A percentile compares a stretch with the other conserved stretches of the same genome.
phyloP scores from a whole-genome alignment of 2,113 vertebrate genomes.

The Siniperca knerii region DNA sequence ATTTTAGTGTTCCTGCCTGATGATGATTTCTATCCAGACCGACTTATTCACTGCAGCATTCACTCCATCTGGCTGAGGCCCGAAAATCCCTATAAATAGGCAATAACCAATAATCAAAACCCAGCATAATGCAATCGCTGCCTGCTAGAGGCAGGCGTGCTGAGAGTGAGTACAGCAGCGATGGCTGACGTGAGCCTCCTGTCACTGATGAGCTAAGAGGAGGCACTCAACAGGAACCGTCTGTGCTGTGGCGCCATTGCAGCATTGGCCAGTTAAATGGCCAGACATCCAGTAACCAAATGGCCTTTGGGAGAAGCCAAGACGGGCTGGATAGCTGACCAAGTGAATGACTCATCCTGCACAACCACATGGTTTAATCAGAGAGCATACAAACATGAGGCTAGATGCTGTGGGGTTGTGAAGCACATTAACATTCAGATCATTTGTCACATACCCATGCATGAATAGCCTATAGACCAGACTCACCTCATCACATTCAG shows the following conservation, averaged over 20 bases:
- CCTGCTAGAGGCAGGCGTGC: slow-evolving; percentile 11
- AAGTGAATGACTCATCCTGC: slow-evolving; percentile 63
- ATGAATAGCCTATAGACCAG: neutral
- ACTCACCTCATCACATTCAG: slow-evolving; percentile 10
- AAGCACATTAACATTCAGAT: slow-evolving; percentile 35
- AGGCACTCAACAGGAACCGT: slow-evolving; percentile 60
- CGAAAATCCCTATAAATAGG: slow-evolving; percentile 30
- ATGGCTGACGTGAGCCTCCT: slow-evolving; percentile 52
- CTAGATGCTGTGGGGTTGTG: neutral
- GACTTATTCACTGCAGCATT: slow-evolving; percentile 1
- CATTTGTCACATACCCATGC: slow-evolving; percentile 22
- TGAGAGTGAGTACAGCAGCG: slow-evolving; percentile 38
- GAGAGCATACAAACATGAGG: slow-evolving; percentile 55
- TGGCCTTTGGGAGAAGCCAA: slow-evolving; percentile 65
- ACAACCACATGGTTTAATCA: slow-evolving; percentile 63
- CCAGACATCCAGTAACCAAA: slow-evolving; percentile 68
- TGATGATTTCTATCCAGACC: neutral
- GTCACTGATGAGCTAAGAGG: slow-evolving; percentile 63
- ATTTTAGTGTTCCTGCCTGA: neutral
- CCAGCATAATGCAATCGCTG: slow-evolving; percentile 35
- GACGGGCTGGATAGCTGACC: slow-evolving; percentile 61
- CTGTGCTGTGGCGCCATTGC: slow-evolving; percentile 58
- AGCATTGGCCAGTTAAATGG: slow-evolving; percentile 62
- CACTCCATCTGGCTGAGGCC: neutral
- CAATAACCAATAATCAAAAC: slow-evolving; percentile 55